Evolutionary conservation across 2,797 vertebrate species (phyloP).

Genomic region (Pseudochaenichthys georgianus): DNA sequence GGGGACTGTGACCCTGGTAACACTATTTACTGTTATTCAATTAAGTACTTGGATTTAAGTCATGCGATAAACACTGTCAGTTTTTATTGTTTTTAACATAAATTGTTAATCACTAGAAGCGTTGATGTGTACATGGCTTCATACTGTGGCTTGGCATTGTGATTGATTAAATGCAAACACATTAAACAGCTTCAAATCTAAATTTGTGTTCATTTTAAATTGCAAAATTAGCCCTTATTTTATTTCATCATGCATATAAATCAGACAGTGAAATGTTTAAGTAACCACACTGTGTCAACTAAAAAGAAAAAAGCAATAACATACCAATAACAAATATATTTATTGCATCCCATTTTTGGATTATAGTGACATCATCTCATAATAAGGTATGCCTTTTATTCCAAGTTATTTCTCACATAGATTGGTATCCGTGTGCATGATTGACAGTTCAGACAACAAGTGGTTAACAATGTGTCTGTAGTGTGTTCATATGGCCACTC

Average conservation of each 20-base stretch:
- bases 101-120: not conserved
- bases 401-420: constrained; percentile 1
- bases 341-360: not conserved
- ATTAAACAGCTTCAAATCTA: not conserved
- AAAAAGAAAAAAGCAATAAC: not conserved
- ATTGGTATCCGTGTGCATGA: constrained; percentile 48
- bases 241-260: not conserved
- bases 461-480: constrained; percentile 58
- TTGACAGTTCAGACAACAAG: not conserved
- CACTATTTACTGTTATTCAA: not conserved
- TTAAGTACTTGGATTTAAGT: not conserved
- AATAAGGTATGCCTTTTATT: constrained; percentile 7
- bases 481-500: constrained; percentile 81
- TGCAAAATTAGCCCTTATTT: not conserved
- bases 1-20: not conserved
- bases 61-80: not conserved
- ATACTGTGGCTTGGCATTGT: not conserved
- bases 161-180: not conserved
- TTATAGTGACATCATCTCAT: not conserved
- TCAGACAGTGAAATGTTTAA: not conserved
- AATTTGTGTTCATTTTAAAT: not conserved
- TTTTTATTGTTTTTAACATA: not conserved
- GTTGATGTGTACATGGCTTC: not conserved
- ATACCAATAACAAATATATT: not conserved
- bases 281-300: not conserved